Conservation (phyloP, 2,888 invertebrate species). For the Mesoligia furuncula region DNA sequence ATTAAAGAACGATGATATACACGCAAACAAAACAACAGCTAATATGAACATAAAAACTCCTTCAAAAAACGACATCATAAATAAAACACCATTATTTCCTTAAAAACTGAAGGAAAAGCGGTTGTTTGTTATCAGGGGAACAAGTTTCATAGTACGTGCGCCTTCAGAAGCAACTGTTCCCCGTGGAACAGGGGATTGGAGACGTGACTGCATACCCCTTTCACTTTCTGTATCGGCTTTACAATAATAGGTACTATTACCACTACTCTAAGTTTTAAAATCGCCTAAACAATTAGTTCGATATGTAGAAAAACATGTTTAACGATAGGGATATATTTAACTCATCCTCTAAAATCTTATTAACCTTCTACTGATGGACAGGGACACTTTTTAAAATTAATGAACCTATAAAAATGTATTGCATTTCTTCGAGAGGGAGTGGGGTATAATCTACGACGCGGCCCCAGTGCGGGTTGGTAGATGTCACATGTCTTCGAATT, state of each 20-base stretch:
- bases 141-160: slow-evolving; percentile 64
- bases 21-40: not conserved
- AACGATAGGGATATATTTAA: not conserved
- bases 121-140: slow-evolving; percentile 48
- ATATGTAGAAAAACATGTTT: not conserved
- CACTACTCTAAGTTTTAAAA: slow-evolving; percentile 6
- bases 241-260: not conserved
- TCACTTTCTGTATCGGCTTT: slow-evolving; percentile 25
- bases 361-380: not conserved
- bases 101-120: slow-evolving; percentile 38
- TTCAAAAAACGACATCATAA: slow-evolving; percentile 4
- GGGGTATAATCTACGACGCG: no score
- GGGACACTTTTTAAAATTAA: not conserved
- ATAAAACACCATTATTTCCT: slow-evolving; percentile 35
- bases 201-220: slow-evolving; percentile 53
- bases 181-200: slow-evolving; percentile 27
- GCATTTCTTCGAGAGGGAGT: no score
- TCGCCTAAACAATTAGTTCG: not conserved
- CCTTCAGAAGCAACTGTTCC: slow-evolving; percentile 58
- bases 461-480: no score
- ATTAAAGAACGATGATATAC: not conserved
- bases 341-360: not conserved
- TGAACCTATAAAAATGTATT: not conserved
- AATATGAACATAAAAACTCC: not conserved
- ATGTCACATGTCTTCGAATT: no score